Conservation (phyloP, 1,140 invertebrate genomes). For the Euglossa dilemma region DNA sequence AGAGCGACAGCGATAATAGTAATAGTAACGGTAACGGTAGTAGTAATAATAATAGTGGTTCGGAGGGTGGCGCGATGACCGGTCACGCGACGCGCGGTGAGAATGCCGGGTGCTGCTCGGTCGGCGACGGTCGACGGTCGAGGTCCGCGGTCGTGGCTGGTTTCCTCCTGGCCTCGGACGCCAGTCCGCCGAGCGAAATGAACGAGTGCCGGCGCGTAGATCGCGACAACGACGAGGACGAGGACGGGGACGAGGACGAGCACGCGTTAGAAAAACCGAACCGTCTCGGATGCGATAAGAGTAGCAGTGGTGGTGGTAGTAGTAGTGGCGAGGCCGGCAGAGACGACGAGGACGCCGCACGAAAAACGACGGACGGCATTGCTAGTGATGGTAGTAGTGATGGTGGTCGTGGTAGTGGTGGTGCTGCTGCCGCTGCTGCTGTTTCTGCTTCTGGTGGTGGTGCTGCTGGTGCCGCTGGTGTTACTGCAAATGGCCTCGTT, state of each 20-base stretch:
- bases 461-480: slow-evolving; percentile 47
- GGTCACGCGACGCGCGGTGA: slow-evolving; percentile 52
- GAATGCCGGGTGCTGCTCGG: slow-evolving; percentile 29
- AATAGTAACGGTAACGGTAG: background rate
- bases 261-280: slow-evolving; percentile 32
- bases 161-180: slow-evolving; percentile 34
- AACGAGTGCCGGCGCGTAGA: slow-evolving; percentile 49
- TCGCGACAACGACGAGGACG: background rate
- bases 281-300: slow-evolving; percentile 33
- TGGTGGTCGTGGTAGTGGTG: slow-evolving; percentile 31
- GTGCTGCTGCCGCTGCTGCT: slow-evolving; percentile 40
- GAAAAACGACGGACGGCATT: slow-evolving; percentile 33
- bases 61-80: slow-evolving; percentile 50
- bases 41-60: slow-evolving; percentile 48
- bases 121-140: slow-evolving; percentile 44
- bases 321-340: background rate
- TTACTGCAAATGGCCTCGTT: slow-evolving; percentile 42
- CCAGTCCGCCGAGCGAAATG: slow-evolving; percentile 36
- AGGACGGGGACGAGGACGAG: background rate
- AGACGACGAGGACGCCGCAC: slow-evolving; percentile 18
- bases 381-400: slow-evolving; percentile 35
- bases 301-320: background rate
- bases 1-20: slow-evolving; percentile 12
- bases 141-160: slow-evolving; percentile 18
- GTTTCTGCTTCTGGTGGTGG: slow-evolving; percentile 40